Conservation (phyloP, 2,113 vertebrate species). For the Lontra canadensis region DNA sequence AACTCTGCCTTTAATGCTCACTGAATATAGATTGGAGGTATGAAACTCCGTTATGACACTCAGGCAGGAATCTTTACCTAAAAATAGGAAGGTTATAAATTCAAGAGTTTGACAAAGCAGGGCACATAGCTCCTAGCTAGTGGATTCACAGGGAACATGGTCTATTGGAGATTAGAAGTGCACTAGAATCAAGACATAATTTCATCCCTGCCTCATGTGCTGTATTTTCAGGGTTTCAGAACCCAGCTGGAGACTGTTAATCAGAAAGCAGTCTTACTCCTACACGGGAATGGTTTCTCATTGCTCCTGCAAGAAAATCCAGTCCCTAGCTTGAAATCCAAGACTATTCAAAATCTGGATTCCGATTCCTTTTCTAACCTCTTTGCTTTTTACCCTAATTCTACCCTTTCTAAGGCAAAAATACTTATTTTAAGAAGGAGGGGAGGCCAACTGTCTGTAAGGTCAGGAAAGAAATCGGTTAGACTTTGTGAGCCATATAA, state of each 20-base stretch:
- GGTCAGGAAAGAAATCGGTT: background rate
- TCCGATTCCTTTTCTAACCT: background rate
- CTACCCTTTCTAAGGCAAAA: background rate
- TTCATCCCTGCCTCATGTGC: background rate
- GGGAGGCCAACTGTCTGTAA: background rate
- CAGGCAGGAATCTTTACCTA: background rate
- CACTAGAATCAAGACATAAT: background rate
- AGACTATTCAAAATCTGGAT: background rate
- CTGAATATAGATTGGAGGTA: background rate
- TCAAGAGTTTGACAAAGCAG: background rate
- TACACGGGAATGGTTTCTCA: background rate
- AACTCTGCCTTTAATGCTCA: background rate
- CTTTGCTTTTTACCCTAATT: background rate
- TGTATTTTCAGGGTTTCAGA: background rate
- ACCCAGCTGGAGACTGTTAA: background rate
- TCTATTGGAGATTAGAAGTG: background rate
- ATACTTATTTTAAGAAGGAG: background rate
- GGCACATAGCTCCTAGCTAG: background rate
- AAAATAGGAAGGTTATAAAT: conserved; percentile 13
- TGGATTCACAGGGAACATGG: background rate
- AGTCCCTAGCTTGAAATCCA: background rate
- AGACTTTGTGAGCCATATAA: background rate
- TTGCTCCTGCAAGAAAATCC: background rate
- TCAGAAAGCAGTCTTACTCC: background rate
- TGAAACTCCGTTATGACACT: background rate